phyloP scores from a whole-genome alignment of 2,113 vertebrate genomes.

The Salvelinus namaycush region DNA sequence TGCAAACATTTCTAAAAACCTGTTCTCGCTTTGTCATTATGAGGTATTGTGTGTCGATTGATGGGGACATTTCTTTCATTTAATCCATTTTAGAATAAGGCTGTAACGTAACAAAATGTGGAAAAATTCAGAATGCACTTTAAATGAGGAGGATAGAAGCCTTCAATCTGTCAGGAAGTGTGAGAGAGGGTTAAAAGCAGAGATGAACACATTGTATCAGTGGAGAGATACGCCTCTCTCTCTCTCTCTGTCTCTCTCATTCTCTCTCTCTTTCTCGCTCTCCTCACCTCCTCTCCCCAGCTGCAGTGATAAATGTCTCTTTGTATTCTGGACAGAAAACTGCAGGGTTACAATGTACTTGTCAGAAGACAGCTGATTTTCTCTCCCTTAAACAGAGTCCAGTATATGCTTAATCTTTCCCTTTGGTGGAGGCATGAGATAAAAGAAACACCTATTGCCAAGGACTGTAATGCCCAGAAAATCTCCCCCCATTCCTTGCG shows the following conservation, averaged over 20 bases:
- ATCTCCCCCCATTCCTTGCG: slow-evolving; percentile 21
- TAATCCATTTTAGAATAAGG: no score
- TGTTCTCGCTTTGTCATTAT: no score
- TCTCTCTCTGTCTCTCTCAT: slow-evolving; percentile 54
- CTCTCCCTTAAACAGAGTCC: slow-evolving; percentile 55
- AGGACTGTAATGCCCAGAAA: slow-evolving; percentile 50
- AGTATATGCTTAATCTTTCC: slow-evolving; percentile 67
- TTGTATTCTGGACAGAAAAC: slow-evolving; percentile 75
- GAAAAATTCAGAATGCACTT: no score
- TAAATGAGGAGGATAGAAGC: slow-evolving; percentile 45
- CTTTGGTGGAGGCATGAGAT: slow-evolving; percentile 52
- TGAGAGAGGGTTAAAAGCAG: slow-evolving; percentile 58
- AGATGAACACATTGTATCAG: slow-evolving; percentile 52
- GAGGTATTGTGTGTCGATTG: no score
- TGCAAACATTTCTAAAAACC: no score
- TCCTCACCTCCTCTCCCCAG: slow-evolving; percentile 56
- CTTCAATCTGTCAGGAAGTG: slow-evolving; percentile 46
- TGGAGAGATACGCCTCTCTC: slow-evolving; percentile 40
- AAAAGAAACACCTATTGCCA: slow-evolving; percentile 60
- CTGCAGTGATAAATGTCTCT: slow-evolving; percentile 79
- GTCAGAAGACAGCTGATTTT: slow-evolving; percentile 72
- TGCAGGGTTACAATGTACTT: slow-evolving; percentile 68
- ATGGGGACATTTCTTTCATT: no score
- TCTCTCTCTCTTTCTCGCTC: slow-evolving; percentile 49
- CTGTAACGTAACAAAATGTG: no score